Evolutionary conservation across 2,888 invertebrate genomes (phyloP).

Genomic region (Microplitis deprimator): DNA sequence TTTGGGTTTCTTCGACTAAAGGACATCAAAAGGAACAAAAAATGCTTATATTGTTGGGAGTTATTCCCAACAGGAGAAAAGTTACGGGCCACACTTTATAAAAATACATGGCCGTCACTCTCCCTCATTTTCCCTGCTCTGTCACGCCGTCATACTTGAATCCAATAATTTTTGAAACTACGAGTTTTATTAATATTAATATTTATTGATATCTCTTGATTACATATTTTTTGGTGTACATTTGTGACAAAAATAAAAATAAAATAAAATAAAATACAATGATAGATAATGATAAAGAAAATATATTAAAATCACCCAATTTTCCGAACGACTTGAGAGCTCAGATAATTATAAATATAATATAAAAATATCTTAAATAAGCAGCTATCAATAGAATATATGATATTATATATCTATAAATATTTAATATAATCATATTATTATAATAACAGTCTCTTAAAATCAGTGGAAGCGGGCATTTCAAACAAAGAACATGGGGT

Average conservation of each 20-base stretch:
- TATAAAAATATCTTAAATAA: constrained; percentile 1
- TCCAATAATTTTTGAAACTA: background rate
- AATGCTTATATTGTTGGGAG: too few species aligned
- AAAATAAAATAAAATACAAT: background rate
- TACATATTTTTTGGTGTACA: background rate
- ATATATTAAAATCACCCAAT: background rate
- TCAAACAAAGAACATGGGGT: constrained; percentile 84
- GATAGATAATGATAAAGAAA: background rate
- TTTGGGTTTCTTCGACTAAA: too few species aligned
- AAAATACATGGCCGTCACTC: too few species aligned
- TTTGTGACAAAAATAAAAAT: background rate
- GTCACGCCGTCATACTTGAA: too few species aligned
- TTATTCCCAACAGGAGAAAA: too few species aligned
- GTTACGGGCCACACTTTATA: too few species aligned
- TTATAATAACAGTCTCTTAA: constrained; percentile 1
- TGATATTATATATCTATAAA: background rate
- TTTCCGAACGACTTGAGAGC: background rate
- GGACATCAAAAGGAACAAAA: too few species aligned
- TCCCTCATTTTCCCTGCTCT: too few species aligned
- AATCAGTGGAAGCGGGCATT: background rate
- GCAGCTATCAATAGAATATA: background rate
- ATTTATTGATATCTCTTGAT: background rate
- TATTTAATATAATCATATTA: background rate
- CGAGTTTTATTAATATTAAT: background rate
- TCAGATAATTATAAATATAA: background rate